Evolutionary conservation across 2,113 vertebrate species (phyloP).

Genomic region (Lampris incognitus): DNA sequence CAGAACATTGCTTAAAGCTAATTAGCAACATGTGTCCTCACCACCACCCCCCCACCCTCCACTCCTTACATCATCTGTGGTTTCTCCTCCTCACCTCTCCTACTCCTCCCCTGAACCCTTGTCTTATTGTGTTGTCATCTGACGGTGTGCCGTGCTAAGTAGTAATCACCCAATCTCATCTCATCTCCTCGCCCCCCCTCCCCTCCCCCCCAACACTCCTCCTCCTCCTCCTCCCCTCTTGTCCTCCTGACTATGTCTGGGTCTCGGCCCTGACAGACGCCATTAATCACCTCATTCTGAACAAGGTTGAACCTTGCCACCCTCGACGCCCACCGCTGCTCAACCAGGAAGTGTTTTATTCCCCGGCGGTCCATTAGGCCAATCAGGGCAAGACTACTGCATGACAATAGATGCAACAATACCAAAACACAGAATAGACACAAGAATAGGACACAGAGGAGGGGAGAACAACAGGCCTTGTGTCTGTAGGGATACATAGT

Average conservation of each 20-base stretch:
- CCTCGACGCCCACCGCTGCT: constrained; percentile 65
- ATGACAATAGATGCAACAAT: constrained; percentile 67
- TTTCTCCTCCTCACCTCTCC: background rate
- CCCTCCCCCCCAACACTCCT: constrained; percentile 23
- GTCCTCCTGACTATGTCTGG: constrained; percentile 76
- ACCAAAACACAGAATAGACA: constrained; percentile 49
- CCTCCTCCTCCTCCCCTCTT: constrained; percentile 66
- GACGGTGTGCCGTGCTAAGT: constrained; percentile 65
- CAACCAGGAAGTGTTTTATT: constrained; percentile 79
- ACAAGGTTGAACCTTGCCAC: constrained; percentile 69
- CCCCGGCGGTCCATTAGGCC: constrained; percentile 68
- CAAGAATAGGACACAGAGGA: constrained; percentile 58
- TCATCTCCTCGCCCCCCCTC: constrained; percentile 28
- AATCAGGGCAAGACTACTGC: constrained; percentile 61
- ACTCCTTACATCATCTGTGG: too few species aligned
- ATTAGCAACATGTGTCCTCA: constrained; percentile 62
- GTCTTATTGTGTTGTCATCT: constrained; percentile 57
- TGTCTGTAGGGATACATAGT: constrained; percentile 44
- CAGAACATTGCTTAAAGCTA: constrained; percentile 65
- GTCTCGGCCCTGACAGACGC: constrained; percentile 64
- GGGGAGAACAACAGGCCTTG: constrained; percentile 55
- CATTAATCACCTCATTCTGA: constrained; percentile 81
- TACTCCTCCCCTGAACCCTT: constrained; percentile 38
- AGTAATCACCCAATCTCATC: constrained; percentile 70
- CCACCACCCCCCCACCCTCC: background rate